Base-by-base conservation (phyloP, 2,797 vertebrate genomes). In the Carapus acus region DNA sequence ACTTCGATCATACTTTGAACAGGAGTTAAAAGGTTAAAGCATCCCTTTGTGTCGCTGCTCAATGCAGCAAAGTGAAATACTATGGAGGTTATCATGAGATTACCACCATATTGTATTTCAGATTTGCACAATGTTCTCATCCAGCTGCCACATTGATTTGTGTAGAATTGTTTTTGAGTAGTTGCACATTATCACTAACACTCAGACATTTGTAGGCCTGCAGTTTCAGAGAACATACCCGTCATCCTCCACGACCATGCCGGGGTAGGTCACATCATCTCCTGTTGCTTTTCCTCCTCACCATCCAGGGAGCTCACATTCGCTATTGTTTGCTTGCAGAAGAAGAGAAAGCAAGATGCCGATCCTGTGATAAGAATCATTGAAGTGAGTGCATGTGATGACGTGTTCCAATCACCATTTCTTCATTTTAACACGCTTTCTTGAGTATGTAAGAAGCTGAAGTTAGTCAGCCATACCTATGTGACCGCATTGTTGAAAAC, bases 301-400 rank as follows among this genome's bases (percentile, higher is more conserved):
- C 33, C 50, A 29, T 9, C 6, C 13, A 38, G 43, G 5, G 43
- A 24, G 18, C 12, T 62, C 1, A 55, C 8, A 22, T 45, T 71
- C 14, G 6, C 21, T 37, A 21, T 53, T 64, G 60, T 76, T 39
- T 79, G 15, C 46, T 71, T 79, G 70, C 76, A 90, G 89, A 90
- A 90, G 58, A 90, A 90, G 71, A 86, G 88, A 79, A 90, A 90
- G 80, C 89, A 90, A 77, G 85, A 88, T 22, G 70, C 71, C 55
- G 80, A 77, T 33, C 54, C 71, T 65, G 78, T 69, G 54, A 73
- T 73, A 62, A 68, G 83, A 74, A 83, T 84, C 63, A 52, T 51
- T 34, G 88, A 89, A 75, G 87, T 87, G 77, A 84, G 82, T 60
- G 49, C 3, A 57, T 11, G 5, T 29, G 16, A 20, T 43, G 4